These are phyloP conservation scores for Aegotheles bennettii DNA, from an alignment of 2,113 vertebrate species.

Conservation along the genomic window DNA sequence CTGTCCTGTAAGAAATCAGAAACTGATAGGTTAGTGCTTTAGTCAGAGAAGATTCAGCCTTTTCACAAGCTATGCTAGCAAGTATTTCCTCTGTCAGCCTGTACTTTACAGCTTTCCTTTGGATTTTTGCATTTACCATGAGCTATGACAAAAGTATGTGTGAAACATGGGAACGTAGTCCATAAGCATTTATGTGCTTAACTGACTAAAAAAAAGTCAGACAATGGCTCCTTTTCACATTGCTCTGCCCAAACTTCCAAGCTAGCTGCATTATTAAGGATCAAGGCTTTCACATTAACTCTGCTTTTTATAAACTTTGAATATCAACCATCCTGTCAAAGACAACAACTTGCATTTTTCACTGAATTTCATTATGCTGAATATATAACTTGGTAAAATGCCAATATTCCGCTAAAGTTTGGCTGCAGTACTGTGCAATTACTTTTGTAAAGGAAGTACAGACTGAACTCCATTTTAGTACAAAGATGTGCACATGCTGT, in stretches of 20 bases:
- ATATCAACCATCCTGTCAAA: neutral
- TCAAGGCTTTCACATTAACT: neutral
- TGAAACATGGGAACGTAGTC: neutral
- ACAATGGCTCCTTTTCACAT: neutral
- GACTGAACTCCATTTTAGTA: neutral
- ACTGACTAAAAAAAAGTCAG: neutral
- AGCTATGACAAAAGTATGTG: neutral
- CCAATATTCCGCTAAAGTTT: neutral
- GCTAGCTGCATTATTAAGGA: neutral
- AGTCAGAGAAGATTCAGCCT: neutral
- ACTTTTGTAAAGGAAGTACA: neutral
- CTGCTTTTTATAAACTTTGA: neutral
- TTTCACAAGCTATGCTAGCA: neutral
- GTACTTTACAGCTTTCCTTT: neutral
- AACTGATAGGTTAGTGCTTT: neutral
- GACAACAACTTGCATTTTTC: neutral
- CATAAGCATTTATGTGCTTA: neutral
- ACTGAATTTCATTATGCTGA: neutral
- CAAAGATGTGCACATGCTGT: neutral
- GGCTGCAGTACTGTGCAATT: neutral
- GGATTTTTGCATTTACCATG: neutral
- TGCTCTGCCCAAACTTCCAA: neutral
- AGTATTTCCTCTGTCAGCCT: neutral
- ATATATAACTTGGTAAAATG: neutral
- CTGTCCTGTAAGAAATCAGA: neutral